phyloP scores from a whole-genome alignment of 1,140 invertebrate species.

The Musca domestica region DNA sequence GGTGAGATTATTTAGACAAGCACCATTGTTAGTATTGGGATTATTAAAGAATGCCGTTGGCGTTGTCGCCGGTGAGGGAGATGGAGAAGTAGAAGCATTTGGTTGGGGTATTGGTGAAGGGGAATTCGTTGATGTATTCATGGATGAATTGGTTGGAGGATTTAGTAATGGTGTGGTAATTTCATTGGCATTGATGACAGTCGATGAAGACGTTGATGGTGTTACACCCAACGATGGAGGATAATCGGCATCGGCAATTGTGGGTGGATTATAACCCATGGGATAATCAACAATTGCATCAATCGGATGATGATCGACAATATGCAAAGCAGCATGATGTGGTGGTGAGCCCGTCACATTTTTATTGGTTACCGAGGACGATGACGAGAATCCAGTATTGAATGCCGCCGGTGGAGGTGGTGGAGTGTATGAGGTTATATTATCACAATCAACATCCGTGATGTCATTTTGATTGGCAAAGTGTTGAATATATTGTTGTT shows the following conservation, averaged over 20 bases:
- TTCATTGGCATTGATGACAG: background rate
- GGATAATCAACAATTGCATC: slow-evolving; percentile 23
- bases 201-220: background rate
- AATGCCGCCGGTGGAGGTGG: slow-evolving; percentile 18
- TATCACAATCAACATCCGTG: slow-evolving; percentile 5
- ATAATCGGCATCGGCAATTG: background rate
- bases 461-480: slow-evolving; percentile 10
- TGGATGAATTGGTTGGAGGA: background rate
- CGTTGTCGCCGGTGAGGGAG: background rate
- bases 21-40: slow-evolving; percentile 28
- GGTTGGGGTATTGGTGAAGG: slow-evolving; percentile 1
- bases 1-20: slow-evolving; percentile 18
- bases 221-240: background rate
- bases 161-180: slow-evolving; percentile 1
- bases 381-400: background rate
- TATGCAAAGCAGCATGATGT: background rate
- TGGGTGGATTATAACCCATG: slow-evolving; percentile 12
- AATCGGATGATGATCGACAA: slow-evolving; percentile 17
- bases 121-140: slow-evolving; percentile 7
- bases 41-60: slow-evolving; percentile 48
- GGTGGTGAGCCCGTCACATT: background rate
- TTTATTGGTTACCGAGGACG: background rate
- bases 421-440: slow-evolving; percentile 7
- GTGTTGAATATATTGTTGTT: slow-evolving; percentile 24
- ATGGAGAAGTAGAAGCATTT: background rate